Conservation (phyloP, 2,113 vertebrate species). For the Labrus mixtus region DNA sequence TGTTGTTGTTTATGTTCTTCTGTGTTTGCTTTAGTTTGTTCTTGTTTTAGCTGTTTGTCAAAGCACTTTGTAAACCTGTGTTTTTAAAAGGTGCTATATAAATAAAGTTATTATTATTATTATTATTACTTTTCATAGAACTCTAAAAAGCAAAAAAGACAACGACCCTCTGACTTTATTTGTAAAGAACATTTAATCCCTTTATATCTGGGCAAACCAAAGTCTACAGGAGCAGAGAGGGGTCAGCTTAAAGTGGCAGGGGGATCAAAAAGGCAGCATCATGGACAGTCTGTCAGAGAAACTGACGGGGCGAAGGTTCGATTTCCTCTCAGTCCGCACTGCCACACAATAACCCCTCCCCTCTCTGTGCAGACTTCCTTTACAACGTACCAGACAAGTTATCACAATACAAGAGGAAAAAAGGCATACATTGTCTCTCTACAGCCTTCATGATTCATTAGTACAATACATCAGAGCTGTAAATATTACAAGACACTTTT, state of each 20-base stretch:
- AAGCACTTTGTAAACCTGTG: too few species aligned
- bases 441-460: constrained; percentile 76
- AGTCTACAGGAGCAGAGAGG: constrained; percentile 61
- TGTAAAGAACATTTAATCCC: constrained; percentile 89
- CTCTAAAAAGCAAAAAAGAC: constrained; percentile 3
- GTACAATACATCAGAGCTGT: constrained; percentile 79
- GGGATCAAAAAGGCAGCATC: constrained; percentile 32
- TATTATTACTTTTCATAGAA: too few species aligned
- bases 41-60: too few species aligned
- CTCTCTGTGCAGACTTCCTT: constrained; percentile 49
- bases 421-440: constrained; percentile 76
- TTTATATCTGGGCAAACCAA: constrained; percentile 83
- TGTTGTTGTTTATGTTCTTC: too few species aligned
- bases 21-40: too few species aligned
- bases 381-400: constrained; percentile 78
- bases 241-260: constrained; percentile 54
- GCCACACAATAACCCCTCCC: constrained; percentile 60
- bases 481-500: constrained; percentile 77
- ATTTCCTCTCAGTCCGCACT: constrained; percentile 18
- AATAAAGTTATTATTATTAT: too few species aligned
- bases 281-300: not conserved
- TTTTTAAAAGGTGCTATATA: too few species aligned
- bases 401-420: constrained; percentile 76
- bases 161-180: constrained; percentile 58
- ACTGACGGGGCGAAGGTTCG: not conserved